Conservation (phyloP, 2,888 invertebrate species). For the Anodontia alba region DNA sequence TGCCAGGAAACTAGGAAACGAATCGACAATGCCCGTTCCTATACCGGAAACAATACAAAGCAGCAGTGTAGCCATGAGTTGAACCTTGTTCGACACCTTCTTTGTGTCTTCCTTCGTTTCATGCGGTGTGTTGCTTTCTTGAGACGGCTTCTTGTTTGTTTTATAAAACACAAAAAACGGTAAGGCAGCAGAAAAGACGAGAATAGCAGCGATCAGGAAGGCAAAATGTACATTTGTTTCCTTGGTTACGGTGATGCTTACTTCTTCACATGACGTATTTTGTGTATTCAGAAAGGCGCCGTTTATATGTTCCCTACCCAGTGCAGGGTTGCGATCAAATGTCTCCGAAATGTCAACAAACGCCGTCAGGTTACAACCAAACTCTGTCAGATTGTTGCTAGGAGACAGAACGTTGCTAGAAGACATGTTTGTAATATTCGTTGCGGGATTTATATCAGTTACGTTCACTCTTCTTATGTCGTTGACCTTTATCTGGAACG, state of each 20-base stretch:
- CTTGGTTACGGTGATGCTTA: not conserved
- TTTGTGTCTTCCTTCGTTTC: not conserved
- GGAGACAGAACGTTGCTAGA: too few relatives aligned
- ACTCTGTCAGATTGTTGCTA: too few relatives aligned
- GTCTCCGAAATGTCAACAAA: too few relatives aligned
- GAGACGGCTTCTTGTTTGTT: not conserved
- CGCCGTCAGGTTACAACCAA: too few relatives aligned
- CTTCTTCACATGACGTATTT: not conserved
- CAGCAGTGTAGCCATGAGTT: not conserved
- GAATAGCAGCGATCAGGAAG: conserved; percentile 33
- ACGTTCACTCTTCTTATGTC: too few relatives aligned
- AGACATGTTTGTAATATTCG: too few relatives aligned
- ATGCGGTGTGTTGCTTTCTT: not conserved
- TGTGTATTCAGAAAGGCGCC: not conserved
- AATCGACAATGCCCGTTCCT: conserved; percentile 39
- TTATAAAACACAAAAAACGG: conserved; percentile 20
- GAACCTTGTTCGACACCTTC: not conserved
- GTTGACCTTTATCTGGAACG: not conserved
- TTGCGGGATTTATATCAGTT: too few relatives aligned
- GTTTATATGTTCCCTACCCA: too few relatives aligned
- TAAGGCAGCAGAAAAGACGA: conserved; percentile 21
- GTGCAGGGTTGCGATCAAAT: too few relatives aligned
- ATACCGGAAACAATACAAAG: not conserved
- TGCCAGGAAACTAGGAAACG: conserved; percentile 44
- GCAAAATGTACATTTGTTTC: conserved; percentile 40